A percentile compares a stretch with the other conserved stretches of the same genome.
These are phyloP conservation scores for Bostrychus sinensis DNA, from an alignment of 2,113 vertebrate genomes.

Conservation along the genomic window DNA sequence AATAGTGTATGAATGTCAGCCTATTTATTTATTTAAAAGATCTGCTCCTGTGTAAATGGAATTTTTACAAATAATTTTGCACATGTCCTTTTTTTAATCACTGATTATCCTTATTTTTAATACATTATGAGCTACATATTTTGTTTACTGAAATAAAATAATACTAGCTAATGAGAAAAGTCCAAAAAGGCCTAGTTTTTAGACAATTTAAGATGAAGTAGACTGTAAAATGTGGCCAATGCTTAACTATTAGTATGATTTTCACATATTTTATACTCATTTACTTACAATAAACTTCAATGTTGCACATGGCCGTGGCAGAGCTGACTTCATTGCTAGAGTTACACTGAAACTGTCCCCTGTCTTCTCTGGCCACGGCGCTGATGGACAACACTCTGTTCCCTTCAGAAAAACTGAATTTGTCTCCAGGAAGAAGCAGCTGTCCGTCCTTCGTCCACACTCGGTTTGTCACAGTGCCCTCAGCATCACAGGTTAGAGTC, in stretches of 20 bases:
- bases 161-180: too few species aligned
- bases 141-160: too few species aligned
- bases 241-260: not conserved
- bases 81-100: too few species aligned
- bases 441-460: constrained; percentile 39
- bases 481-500: constrained; percentile 29
- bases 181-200: too few species aligned
- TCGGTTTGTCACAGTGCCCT: not conserved
- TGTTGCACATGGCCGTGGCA: constrained; percentile 13
- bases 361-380: constrained; percentile 24
- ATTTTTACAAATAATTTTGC: too few species aligned
- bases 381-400: constrained; percentile 42
- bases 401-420: constrained; percentile 27
- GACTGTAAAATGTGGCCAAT: too few species aligned
- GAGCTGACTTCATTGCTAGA: constrained; percentile 33
- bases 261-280: not conserved
- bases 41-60: too few species aligned
- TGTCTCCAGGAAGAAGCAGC: constrained; percentile 12
- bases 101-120: too few species aligned
- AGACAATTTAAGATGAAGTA: too few species aligned
- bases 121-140: too few species aligned
- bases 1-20: too few species aligned
- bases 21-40: too few species aligned
- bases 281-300: constrained; percentile 45
- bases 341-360: constrained; percentile 29